Conservation (phyloP, 2,888 invertebrate species). For the Coelopa pilipes region DNA sequence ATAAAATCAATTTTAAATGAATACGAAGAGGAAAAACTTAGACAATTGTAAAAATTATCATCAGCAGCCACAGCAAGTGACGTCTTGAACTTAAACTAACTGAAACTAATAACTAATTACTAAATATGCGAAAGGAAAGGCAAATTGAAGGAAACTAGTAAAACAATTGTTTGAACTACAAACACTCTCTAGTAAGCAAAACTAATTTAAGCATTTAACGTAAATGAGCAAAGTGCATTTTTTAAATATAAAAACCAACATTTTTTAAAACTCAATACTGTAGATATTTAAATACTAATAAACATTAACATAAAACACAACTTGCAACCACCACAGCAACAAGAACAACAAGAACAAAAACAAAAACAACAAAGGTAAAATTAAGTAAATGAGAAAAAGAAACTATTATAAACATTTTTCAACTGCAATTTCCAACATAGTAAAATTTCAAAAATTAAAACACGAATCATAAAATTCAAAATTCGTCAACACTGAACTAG, state of each 20-base stretch:
- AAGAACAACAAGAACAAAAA: background rate
- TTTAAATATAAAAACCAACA: background rate
- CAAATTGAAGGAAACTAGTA: conserved; percentile 12
- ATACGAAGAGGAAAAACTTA: background rate
- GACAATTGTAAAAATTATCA: background rate
- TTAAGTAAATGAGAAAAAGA: background rate
- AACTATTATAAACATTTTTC: background rate
- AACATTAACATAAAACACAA: background rate
- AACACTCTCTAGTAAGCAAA: too few species aligned
- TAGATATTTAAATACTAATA: conserved; percentile 10
- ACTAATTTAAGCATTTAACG: background rate
- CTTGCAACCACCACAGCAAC: background rate
- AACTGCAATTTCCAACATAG: background rate
- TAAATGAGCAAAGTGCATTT: conserved; percentile 1
- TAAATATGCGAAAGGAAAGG: conserved; percentile 43
- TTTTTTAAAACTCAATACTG: conserved; percentile 8
- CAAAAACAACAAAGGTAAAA: conserved; percentile 2
- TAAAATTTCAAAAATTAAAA: conserved; percentile 2
- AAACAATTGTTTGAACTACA: too few species aligned
- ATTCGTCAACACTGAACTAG: conserved; percentile 4
- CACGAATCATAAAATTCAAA: background rate
- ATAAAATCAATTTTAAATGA: background rate
- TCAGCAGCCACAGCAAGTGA: background rate
- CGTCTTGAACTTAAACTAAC: conserved; percentile 29
- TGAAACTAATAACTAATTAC: conserved; percentile 36